Conservation (phyloP, 2,888 invertebrate species). For the Drosophila anceps region DNA sequence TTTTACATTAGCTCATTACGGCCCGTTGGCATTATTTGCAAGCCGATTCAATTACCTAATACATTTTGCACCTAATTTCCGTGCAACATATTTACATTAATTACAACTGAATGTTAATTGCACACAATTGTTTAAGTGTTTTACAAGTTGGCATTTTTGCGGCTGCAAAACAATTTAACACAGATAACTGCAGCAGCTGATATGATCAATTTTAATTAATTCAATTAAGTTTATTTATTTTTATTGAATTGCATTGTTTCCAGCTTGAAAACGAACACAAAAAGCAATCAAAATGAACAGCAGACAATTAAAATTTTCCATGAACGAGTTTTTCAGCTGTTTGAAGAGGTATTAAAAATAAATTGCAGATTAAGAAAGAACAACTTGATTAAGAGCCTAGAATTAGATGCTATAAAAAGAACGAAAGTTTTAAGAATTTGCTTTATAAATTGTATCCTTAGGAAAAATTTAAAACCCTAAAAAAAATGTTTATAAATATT, state of each 20-base stretch:
- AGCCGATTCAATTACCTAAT: not conserved
- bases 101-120: conserved; percentile 13
- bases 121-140: not conserved
- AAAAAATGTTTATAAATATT: too few species aligned
- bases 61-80: not conserved
- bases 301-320: not conserved
- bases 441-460: not conserved
- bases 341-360: conserved; percentile 11
- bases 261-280: not conserved
- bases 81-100: not conserved
- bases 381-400: not conserved
- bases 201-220: not conserved
- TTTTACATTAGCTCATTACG: not conserved
- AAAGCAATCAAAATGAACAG: not conserved
- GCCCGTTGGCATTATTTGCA: not conserved
- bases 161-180: not conserved
- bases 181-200: not conserved
- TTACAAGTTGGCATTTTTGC: not conserved
- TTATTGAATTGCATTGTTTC: not conserved
- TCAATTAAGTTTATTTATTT: not conserved
- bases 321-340: not conserved
- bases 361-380: not conserved
- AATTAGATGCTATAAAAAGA: not conserved
- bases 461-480: not conserved
- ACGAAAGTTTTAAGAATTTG: not conserved